Percentiles rank a stretch among this genome's conserved stretches.
These are phyloP conservation scores for Mionectes olivaceus DNA, from an alignment of 2,797 vertebrate species.

Conservation along the genomic window DNA sequence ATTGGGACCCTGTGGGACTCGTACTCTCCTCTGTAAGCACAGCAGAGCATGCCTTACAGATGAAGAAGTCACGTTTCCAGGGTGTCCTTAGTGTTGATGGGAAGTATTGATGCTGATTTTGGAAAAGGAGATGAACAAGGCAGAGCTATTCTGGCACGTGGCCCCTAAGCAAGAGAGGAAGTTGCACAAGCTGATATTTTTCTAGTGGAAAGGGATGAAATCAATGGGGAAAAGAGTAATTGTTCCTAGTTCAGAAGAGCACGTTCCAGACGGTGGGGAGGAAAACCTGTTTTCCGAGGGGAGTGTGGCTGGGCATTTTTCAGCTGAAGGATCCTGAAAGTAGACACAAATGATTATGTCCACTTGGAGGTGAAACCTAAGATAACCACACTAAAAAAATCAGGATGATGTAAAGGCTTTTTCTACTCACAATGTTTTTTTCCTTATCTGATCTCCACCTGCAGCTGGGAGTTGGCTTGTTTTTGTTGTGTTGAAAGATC, in stretches of 20 bases:
- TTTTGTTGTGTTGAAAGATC: background rate
- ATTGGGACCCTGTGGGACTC: background rate
- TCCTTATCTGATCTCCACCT: conserved; percentile 30
- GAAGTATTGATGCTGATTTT: background rate
- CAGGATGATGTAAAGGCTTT: background rate
- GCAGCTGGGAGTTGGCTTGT: conserved; percentile 18
- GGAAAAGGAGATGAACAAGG: background rate
- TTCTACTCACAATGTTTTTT: background rate
- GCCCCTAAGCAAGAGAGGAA: background rate
- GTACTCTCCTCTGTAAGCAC: background rate
- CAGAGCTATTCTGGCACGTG: conserved; percentile 4
- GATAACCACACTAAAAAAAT: background rate
- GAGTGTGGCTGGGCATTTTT: background rate
- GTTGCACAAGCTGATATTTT: background rate
- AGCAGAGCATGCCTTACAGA: background rate
- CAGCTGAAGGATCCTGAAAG: background rate
- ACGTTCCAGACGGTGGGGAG: background rate
- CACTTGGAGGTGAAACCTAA: background rate
- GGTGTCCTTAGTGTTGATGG: background rate
- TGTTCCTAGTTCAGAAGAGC: conserved; percentile 11
- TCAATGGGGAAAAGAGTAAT: background rate
- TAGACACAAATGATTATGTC: background rate
- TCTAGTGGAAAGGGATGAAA: conserved; percentile 11
- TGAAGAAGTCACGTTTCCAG: background rate
- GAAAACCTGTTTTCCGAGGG: background rate